A percentile compares a stretch with the other conserved stretches of the same genome.
Conservation (phyloP, 2,113 vertebrate genomes). For the Poicephalus gulielmi region DNA sequence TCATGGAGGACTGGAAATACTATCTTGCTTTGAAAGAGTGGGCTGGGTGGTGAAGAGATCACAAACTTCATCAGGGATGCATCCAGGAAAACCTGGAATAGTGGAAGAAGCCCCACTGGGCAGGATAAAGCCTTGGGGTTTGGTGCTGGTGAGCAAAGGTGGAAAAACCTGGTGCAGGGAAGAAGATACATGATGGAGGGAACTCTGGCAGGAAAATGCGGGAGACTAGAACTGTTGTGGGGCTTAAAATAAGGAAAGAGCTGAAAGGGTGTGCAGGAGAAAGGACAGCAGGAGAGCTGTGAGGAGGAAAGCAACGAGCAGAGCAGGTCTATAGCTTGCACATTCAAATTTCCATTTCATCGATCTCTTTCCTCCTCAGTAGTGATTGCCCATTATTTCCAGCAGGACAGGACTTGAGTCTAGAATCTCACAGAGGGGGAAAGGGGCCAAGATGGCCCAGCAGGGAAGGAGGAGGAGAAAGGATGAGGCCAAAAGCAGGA, state of each 20-base stretch:
- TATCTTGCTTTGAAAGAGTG: not conserved
- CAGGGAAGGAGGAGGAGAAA: not conserved
- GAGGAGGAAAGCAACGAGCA: not conserved
- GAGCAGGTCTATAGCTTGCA: not conserved
- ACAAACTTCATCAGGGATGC: not conserved
- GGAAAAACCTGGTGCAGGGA: not conserved
- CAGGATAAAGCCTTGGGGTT: not conserved
- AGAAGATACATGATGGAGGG: not conserved
- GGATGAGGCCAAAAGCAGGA: not conserved
- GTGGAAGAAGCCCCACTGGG: not conserved
- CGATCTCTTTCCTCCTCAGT: not conserved
- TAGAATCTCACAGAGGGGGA: not conserved
- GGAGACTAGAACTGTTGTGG: not conserved
- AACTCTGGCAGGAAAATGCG: not conserved
- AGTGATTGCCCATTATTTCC: not conserved
- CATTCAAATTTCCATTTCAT: not conserved
- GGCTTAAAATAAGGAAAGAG: not conserved
- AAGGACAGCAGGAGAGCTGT: not conserved
- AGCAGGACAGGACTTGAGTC: not conserved
- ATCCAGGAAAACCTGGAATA: not conserved
- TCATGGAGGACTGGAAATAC: not conserved
- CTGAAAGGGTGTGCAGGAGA: not conserved
- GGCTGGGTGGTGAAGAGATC: not conserved
- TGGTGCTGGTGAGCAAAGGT: not conserved
- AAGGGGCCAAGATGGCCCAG: not conserved